Evolutionary conservation across 2,113 vertebrate species (phyloP).

Genomic region (Romanogobio albipinnatus): DNA sequence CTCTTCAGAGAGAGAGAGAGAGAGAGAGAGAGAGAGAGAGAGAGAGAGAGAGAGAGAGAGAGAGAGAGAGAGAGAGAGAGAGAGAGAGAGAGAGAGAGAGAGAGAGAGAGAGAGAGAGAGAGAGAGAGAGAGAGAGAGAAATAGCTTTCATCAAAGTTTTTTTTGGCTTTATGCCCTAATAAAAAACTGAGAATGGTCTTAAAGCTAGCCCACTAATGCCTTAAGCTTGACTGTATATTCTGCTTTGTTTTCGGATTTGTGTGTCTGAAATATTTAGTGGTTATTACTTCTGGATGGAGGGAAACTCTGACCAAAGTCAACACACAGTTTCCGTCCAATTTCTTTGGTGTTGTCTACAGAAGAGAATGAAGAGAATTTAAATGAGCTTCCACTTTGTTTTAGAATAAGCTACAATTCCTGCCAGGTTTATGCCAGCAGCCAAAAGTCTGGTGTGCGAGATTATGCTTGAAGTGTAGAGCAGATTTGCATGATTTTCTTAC

Average conservation of each 20-base stretch:
- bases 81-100: neutral
- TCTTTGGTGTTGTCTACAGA: neutral
- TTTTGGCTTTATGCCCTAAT: neutral
- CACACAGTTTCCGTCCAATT: neutral
- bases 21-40: neutral
- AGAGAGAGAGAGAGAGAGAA: too few species aligned
- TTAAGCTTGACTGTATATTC: neutral
- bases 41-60: neutral
- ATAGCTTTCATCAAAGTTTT: too few species aligned
- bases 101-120: neutral
- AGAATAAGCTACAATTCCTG: slow-evolving; percentile 7
- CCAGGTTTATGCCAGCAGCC: neutral
- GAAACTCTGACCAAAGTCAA: slow-evolving; percentile 26
- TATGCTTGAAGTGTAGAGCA: neutral
- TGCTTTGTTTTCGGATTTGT: neutral
- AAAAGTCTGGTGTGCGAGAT: neutral
- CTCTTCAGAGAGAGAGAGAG: too few species aligned
- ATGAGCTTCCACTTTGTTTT: slow-evolving; percentile 21
- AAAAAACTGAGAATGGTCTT: neutral
- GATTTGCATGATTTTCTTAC: slow-evolving; percentile 3
- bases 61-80: neutral
- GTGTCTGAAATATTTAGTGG: neutral
- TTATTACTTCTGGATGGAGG: neutral
- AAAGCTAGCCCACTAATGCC: neutral
- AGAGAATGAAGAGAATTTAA: slow-evolving; percentile 16